These are phyloP conservation scores for Matsumyia berberina DNA, from an alignment of 2,888 invertebrate species.

Conservation along the genomic window DNA sequence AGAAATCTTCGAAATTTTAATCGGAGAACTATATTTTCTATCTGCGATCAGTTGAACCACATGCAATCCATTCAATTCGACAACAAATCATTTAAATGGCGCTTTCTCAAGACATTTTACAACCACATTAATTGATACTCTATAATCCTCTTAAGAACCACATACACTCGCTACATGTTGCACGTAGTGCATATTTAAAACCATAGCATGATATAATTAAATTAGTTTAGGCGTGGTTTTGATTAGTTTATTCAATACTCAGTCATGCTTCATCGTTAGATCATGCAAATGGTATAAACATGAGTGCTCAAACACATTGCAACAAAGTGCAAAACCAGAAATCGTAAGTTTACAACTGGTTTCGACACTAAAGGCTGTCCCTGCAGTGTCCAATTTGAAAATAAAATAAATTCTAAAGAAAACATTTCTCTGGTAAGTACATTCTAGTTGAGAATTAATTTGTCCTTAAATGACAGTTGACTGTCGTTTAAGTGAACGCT, in stretches of 20 bases:
- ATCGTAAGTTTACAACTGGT: conserved; percentile 6
- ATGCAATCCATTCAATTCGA: background rate
- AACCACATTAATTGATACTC: background rate
- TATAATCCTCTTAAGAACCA: background rate
- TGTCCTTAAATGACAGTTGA: conserved; percentile 19
- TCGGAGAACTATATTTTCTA: background rate
- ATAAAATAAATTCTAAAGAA: background rate
- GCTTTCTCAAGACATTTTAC: background rate
- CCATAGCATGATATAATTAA: too few relatives aligned
- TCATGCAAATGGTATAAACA: background rate
- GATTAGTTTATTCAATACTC: conserved; percentile 1
- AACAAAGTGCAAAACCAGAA: conserved; percentile 12
- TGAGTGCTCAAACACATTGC: background rate
- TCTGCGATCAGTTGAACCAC: background rate
- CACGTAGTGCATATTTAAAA: background rate
- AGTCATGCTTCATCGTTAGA: background rate
- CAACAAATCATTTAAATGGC: background rate
- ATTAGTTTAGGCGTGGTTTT: conserved; percentile 17
- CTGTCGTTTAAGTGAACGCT: background rate
- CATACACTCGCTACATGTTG: background rate
- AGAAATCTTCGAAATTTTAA: conserved; percentile 14
- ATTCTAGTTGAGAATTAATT: background rate
- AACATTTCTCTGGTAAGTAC: background rate
- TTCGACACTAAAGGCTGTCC: conserved; percentile 15
- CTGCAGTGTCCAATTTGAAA: background rate